Evolutionary conservation across 1,140 invertebrate species (phyloP).

Genomic region (Asbolus verrucosus): DNA sequence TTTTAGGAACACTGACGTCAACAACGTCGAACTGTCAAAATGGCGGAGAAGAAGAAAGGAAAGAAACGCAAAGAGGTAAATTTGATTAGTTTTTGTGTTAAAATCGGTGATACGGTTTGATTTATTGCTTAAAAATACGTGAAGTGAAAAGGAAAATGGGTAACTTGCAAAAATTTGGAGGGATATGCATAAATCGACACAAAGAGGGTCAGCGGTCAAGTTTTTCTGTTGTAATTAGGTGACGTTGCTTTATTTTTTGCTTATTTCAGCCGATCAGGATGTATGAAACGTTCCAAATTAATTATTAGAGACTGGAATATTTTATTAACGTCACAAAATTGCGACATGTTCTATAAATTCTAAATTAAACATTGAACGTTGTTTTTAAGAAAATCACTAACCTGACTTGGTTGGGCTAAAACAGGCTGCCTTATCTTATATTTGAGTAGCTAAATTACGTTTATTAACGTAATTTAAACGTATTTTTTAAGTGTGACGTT

Average conservation of each 20-base stretch:
- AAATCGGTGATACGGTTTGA: background rate
- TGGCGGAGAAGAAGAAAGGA: conserved; percentile 82
- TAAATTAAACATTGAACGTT: background rate
- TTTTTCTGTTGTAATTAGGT: conserved; percentile 35
- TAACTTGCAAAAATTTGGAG: conserved; percentile 29
- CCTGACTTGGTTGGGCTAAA: background rate
- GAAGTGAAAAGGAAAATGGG: no score
- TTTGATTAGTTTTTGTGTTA: conserved; percentile 47
- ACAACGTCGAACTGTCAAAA: conserved; percentile 66
- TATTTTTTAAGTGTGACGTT: no score
- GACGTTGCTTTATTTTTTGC: conserved; percentile 41
- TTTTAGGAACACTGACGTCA: conserved; percentile 61
- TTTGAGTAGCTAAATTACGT: background rate
- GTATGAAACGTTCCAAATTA: no score
- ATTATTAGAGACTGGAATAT: background rate
- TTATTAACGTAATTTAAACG: background rate
- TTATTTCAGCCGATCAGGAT: background rate
- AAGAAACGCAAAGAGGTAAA: conserved; percentile 81
- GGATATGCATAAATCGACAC: conserved; percentile 1
- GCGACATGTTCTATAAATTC: background rate
- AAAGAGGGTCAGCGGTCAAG: background rate
- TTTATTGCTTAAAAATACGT: background rate
- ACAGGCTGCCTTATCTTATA: background rate
- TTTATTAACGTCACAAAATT: conserved; percentile 1
- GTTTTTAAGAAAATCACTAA: background rate